phyloP scores from a whole-genome alignment of 2,797 vertebrate species.

The Leptodactylus fallax region DNA sequence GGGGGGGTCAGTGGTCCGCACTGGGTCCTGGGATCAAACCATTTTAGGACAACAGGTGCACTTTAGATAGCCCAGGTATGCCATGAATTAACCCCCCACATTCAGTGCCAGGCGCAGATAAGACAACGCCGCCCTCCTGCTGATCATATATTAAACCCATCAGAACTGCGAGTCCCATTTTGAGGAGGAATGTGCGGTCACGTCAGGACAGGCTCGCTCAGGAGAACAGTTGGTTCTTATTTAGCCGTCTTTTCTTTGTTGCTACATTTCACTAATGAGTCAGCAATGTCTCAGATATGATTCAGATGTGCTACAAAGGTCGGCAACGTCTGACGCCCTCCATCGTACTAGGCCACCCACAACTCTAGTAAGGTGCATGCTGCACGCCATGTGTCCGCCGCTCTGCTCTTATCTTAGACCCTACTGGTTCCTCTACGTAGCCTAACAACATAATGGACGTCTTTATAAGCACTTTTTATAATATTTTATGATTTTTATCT shows the following conservation, averaged over 20 bases:
- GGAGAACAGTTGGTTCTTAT: slow-evolving; percentile 54
- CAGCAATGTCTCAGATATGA: slow-evolving; percentile 51
- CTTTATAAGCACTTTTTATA: background rate
- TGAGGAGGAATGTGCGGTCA: slow-evolving; percentile 40
- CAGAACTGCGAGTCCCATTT: slow-evolving; percentile 7
- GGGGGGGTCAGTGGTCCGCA: background rate
- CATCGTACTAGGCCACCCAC: slow-evolving; percentile 35
- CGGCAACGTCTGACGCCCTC: background rate
- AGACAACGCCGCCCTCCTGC: slow-evolving; percentile 1
- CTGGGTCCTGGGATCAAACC: background rate
- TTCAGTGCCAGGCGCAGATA: slow-evolving; percentile 11
- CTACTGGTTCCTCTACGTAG: background rate
- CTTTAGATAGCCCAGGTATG: background rate
- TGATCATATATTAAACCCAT: slow-evolving; percentile 42
- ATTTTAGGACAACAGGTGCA: background rate
- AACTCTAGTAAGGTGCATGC: slow-evolving; percentile 2
- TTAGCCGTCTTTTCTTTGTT: slow-evolving; percentile 53
- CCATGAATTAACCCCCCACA: background rate
- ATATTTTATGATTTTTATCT: background rate
- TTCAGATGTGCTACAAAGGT: slow-evolving; percentile 53
- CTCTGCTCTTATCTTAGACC: background rate
- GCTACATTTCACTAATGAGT: slow-evolving; percentile 49
- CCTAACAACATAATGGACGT: too few relatives aligned
- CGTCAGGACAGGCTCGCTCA: slow-evolving; percentile 31
- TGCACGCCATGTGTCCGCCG: background rate